Percentiles rank a stretch among this genome's conserved stretches.
Conservation (phyloP, 1,140 invertebrate genomes). For the Euglossa dilemma region DNA sequence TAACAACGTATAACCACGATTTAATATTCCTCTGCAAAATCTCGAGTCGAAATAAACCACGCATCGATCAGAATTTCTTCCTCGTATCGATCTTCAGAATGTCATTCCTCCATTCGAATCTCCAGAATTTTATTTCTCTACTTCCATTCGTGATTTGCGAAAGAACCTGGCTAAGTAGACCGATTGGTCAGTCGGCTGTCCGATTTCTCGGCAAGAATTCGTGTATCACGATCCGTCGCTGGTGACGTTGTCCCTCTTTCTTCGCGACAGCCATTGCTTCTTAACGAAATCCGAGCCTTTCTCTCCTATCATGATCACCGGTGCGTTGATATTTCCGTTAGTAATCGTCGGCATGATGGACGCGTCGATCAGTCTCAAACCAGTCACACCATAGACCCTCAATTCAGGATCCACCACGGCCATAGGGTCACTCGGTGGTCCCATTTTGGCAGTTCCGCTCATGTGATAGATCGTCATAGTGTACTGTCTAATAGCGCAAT, state of each 20-base stretch:
- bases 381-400: slow-evolving; percentile 88
- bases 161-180: background rate
- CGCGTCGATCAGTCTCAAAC: slow-evolving; percentile 90
- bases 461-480: slow-evolving; percentile 95
- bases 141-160: background rate
- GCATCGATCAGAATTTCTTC: too few species aligned
- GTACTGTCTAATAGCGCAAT: slow-evolving; percentile 90
- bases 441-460: slow-evolving; percentile 94
- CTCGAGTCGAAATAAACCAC: too few species aligned
- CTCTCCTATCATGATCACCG: slow-evolving; percentile 96
- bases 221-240: background rate
- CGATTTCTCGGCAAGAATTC: slow-evolving; percentile 14
- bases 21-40: too few species aligned
- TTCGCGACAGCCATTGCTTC: slow-evolving; percentile 69
- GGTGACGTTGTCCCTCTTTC: slow-evolving; percentile 41
- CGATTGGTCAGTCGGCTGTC: background rate
- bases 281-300: slow-evolving; percentile 95
- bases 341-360: slow-evolving; percentile 92
- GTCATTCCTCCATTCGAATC: too few species aligned
- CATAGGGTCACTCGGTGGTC: slow-evolving; percentile 87
- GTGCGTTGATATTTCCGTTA: slow-evolving; percentile 93
- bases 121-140: background rate
- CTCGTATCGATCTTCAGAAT: too few species aligned
- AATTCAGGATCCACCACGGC: slow-evolving; percentile 92
- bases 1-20: too few species aligned